Evolutionary conservation across 1,140 invertebrate genomes (phyloP), one percentile per base, ranked within the genome.

Genomic region (Tenebrio molitor): DNA sequence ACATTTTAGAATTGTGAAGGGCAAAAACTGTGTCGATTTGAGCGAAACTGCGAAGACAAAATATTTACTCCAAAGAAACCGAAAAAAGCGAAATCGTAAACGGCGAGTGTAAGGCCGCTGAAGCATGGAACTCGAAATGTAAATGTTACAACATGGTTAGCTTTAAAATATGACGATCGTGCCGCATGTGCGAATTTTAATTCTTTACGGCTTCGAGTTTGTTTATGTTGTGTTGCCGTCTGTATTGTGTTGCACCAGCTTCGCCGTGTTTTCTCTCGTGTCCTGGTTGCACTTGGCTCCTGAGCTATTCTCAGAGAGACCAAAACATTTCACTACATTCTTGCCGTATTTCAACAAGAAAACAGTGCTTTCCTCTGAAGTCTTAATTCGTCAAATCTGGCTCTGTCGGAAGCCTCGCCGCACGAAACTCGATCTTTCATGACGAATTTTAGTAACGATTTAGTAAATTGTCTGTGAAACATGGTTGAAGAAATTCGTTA

Each of bases 111-210:
- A 65, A 64, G 67, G 17, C 46, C 65, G 46, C 46, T 53, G 65
- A 39, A 16, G 46, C 66, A 62, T 41, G 53, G 34, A 72, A 53
- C 71, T 72, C 68, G 73, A 77, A 76, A 77, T 73, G 74, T 75
- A 77, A 77, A 76, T 76, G 73, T 73, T 33, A 67, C 50, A 72
- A 75, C 73, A 76, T 74, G 73, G 69, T 74, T 73, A 72, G 65
- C 41, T 70, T 75, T 75, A 77, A 78, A 75, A 78, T 78, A 78
- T 77, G 77, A 74, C 41, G 42, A 77, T 80, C 79, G 79, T 80
- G 79, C 79, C 69, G 77, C 78, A 80, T 80, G 78, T 80, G 79
- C 75, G 79, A 80, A 79, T 80, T 80, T 80, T 77, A 73, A 73
- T 73, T 79, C 75, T 79, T 79, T 78, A 79, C 71, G 72, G 74